Conservation (phyloP, 2,888 invertebrate genomes). For the Anticlea derivata region DNA sequence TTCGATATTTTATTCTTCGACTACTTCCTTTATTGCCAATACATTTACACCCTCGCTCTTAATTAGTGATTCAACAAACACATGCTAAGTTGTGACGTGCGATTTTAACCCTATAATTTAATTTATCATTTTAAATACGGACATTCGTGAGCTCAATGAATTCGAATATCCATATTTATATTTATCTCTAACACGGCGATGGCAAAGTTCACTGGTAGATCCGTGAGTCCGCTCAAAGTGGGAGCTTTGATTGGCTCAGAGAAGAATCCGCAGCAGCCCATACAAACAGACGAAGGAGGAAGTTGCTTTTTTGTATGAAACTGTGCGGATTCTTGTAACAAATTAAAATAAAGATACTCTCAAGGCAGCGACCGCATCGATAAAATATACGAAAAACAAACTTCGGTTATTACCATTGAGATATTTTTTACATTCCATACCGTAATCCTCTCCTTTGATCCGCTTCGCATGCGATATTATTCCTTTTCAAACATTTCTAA, state of each 20-base stretch:
- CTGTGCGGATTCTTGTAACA: constrained; percentile 66
- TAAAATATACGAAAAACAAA: constrained; percentile 47
- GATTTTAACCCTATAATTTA: constrained; percentile 70
- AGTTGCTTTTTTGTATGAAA: constrained; percentile 79
- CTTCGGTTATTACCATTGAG: constrained; percentile 60
- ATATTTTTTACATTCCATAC: constrained; percentile 56
- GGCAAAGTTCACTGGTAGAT: constrained; percentile 56
- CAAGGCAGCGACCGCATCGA: constrained; percentile 44
- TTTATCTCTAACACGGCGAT: constrained; percentile 51
- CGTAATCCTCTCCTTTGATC: constrained; percentile 56
- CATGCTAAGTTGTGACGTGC: constrained; percentile 81
- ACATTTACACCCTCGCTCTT: constrained; percentile 52
- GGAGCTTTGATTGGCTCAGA: constrained; percentile 43
- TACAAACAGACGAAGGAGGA: constrained; percentile 79
- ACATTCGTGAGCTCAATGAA: constrained; percentile 73
- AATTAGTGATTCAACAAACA: constrained; percentile 73
- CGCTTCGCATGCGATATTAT: constrained; percentile 66
- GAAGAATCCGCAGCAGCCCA: constrained; percentile 75
- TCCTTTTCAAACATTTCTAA: constrained; percentile 75
- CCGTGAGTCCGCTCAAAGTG: constrained; percentile 35
- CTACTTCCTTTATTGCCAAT: constrained; percentile 75
- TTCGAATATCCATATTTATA: constrained; percentile 70
- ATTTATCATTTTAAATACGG: constrained; percentile 64
- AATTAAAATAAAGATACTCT: constrained; percentile 33
- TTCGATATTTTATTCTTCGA: constrained; percentile 36